A percentile compares a stretch with the other conserved stretches of the same genome.
These are phyloP conservation scores for Enoplolaimus lenunculus DNA, from an alignment of 2,888 invertebrate genomes.

Conservation along the genomic window DNA sequence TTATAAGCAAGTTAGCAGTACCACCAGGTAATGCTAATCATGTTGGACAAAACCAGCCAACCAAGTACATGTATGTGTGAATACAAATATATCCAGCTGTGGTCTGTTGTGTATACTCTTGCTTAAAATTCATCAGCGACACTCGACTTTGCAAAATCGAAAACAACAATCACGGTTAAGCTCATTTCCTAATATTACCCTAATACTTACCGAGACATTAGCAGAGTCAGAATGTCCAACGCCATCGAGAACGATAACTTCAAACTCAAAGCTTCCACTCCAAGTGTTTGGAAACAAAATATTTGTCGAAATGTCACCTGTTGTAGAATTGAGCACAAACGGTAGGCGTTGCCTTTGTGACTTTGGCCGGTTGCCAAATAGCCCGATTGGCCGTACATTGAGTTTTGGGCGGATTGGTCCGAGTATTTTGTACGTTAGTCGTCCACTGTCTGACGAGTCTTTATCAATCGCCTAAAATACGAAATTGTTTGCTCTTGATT, in stretches of 20 bases:
- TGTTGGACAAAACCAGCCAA: too few relatives aligned
- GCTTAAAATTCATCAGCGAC: too few relatives aligned
- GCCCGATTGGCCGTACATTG: background rate
- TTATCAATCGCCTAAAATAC: background rate
- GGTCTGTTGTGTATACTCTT: too few relatives aligned
- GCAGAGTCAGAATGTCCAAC: slow-evolving; percentile 65
- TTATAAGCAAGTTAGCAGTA: too few relatives aligned
- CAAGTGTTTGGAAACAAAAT: slow-evolving; percentile 89
- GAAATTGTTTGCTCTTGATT: too few relatives aligned
- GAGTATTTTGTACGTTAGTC: background rate
- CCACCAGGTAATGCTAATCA: too few relatives aligned
- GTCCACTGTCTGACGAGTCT: background rate
- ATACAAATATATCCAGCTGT: too few relatives aligned
- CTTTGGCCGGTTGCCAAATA: background rate
- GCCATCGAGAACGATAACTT: slow-evolving; percentile 70
- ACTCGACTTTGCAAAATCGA: too few relatives aligned
- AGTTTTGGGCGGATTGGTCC: background rate
- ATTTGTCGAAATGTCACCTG: slow-evolving; percentile 69
- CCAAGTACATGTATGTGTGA: too few relatives aligned
- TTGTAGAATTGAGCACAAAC: slow-evolving; percentile 64
- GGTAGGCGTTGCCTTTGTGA: slow-evolving; percentile 52
- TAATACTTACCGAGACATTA: slow-evolving; percentile 56
- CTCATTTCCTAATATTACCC: too few relatives aligned
- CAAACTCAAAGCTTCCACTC: slow-evolving; percentile 90
- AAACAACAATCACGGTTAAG: too few relatives aligned